Evolutionary conservation across 2,113 vertebrate species (phyloP).

Genomic region (Psettodes erumei): DNA sequence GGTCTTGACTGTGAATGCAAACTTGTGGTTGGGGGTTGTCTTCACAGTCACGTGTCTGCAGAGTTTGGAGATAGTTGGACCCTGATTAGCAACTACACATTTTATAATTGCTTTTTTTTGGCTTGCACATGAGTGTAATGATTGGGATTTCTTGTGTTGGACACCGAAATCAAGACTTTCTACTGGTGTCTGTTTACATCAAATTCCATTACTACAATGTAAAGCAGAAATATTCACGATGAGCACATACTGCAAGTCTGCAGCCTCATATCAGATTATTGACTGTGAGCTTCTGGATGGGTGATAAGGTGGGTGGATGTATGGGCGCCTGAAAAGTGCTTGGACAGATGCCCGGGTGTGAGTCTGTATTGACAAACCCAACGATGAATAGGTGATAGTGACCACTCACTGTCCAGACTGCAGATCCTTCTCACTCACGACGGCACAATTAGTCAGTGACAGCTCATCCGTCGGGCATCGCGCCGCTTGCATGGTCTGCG

Average conservation of each 20-base stretch:
- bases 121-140: no score
- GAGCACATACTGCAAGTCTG: neutral
- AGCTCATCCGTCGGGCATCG: slow-evolving; percentile 98
- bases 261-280: neutral
- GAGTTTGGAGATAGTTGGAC: neutral
- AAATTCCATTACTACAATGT: neutral
- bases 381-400: neutral
- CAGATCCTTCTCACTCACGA: slow-evolving; percentile 97
- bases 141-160: no score
- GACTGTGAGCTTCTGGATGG: neutral
- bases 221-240: neutral
- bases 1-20: slow-evolving; percentile 91
- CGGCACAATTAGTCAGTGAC: slow-evolving; percentile 95
- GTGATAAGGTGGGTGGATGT: neutral
- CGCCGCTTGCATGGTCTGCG: slow-evolving; percentile 93
- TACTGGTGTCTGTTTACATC: neutral
- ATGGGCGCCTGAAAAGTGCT: neutral
- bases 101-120: neutral
- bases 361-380: neutral
- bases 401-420: slow-evolving; percentile 94
- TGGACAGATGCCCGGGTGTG: neutral
- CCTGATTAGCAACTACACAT: neutral
- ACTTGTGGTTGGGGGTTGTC: slow-evolving; percentile 94
- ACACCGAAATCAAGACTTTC: neutral
- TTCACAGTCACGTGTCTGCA: slow-evolving; percentile 93